Evolutionary conservation across 2,888 invertebrate species (phyloP).

Genomic region (Athalia circularis): DNA sequence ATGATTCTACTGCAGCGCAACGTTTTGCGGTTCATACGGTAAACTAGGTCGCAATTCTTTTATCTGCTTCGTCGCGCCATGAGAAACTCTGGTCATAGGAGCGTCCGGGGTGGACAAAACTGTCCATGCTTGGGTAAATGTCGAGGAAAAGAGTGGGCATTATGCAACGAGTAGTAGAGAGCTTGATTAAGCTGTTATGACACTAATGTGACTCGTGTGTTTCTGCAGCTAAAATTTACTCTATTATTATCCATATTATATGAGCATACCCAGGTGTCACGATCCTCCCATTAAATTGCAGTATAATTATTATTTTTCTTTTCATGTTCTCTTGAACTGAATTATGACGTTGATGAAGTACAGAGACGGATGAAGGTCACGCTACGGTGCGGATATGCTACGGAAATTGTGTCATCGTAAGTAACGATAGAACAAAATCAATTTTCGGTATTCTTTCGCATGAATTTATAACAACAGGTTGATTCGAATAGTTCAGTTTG

Average conservation of each 20-base stretch:
- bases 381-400: background rate
- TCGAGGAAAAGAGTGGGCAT: constrained; percentile 26
- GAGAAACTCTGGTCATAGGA: constrained; percentile 30
- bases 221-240: constrained; percentile 17
- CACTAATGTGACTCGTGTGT: constrained; percentile 42
- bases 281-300: constrained; percentile 27
- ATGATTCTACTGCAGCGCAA: constrained; percentile 28
- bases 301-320: constrained; percentile 17
- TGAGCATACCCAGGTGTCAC: constrained; percentile 5
- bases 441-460: too few relatives aligned
- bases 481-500: too few relatives aligned
- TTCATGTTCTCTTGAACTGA: constrained; percentile 7
- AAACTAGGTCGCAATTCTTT: constrained; percentile 43
- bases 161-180: constrained; percentile 36
- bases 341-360: constrained; percentile 3
- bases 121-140: constrained; percentile 36
- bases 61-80: constrained; percentile 25
- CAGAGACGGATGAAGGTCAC: background rate
- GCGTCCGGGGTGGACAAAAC: constrained; percentile 9
- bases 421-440: too few relatives aligned
- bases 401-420: background rate
- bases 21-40: constrained; percentile 31
- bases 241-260: background rate
- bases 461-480: too few relatives aligned
- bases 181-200: constrained; percentile 46